Evolutionary conservation across 2,113 vertebrate genomes (phyloP).

Genomic region (Cyphomyrus discorhynchus): DNA sequence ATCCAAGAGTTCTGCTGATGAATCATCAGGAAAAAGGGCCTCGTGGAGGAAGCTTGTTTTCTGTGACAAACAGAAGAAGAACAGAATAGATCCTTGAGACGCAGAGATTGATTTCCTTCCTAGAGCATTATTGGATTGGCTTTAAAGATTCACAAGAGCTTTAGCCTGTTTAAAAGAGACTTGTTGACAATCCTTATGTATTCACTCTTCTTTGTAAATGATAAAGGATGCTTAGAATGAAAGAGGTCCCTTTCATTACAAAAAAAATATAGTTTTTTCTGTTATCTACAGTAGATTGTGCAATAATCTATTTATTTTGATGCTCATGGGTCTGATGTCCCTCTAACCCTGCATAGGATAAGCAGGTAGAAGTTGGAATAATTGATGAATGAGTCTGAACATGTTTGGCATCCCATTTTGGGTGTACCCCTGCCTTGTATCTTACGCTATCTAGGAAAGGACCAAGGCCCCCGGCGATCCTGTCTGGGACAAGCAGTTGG

Average conservation of each 20-base stretch:
- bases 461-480: not conserved
- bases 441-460: not conserved
- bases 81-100: constrained; percentile 11
- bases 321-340: not conserved
- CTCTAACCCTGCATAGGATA: not conserved
- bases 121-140: constrained; percentile 39
- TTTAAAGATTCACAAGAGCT: constrained; percentile 40
- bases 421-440: not conserved
- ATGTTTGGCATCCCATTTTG: not conserved
- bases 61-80: constrained; percentile 50
- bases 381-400: not conserved
- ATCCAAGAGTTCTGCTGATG: constrained; percentile 65
- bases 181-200: not conserved
- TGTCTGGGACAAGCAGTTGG: not conserved
- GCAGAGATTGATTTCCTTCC: constrained; percentile 35
- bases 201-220: not conserved
- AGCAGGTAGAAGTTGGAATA: not conserved
- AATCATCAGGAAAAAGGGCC: constrained; percentile 61
- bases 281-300: not conserved
- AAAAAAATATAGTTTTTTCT: not conserved
- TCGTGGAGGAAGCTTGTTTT: constrained; percentile 74
- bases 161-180: constrained; percentile 32
- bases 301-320: not conserved
- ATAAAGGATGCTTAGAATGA: not conserved
- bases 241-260: not conserved